phyloP scores from a whole-genome alignment of 2,113 vertebrate genomes.

The Varanus salvator region DNA sequence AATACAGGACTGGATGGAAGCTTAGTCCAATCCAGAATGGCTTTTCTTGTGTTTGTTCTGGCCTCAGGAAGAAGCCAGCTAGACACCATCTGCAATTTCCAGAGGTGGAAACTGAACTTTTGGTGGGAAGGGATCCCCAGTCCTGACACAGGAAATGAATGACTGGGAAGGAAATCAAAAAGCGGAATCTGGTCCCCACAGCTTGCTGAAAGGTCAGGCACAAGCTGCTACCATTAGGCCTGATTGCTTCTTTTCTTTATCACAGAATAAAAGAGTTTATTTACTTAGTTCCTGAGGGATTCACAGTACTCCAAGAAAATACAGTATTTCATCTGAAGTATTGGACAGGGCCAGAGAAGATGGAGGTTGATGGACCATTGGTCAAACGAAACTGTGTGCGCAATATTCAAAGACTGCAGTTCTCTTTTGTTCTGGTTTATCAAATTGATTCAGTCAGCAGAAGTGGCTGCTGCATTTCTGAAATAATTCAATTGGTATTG shows the following conservation, averaged over 20 bases:
- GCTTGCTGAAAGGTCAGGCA: background rate
- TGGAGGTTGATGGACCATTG: background rate
- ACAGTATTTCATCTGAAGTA: background rate
- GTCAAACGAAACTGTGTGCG: background rate
- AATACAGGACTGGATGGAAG: too few species aligned
- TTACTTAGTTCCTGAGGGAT: background rate
- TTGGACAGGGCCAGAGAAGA: background rate
- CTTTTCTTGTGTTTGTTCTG: too few species aligned
- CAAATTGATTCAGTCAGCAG: background rate
- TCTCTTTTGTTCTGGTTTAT: background rate
- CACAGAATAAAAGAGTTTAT: background rate
- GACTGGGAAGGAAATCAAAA: background rate
- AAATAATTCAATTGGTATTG: slow-evolving; percentile 8
- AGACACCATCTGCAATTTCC: background rate
- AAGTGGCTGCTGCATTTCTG: background rate
- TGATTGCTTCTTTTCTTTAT: background rate
- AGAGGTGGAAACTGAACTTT: background rate
- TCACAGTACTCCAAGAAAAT: background rate
- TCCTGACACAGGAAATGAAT: background rate
- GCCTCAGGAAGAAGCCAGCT: background rate
- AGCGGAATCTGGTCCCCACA: background rate
- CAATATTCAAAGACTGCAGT: background rate
- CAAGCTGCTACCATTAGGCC: background rate
- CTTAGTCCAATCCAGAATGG: too few species aligned
- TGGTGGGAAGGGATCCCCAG: background rate